phyloP scores from a whole-genome alignment of 2,113 vertebrate species.

The Potamarius usumacintae region DNA sequence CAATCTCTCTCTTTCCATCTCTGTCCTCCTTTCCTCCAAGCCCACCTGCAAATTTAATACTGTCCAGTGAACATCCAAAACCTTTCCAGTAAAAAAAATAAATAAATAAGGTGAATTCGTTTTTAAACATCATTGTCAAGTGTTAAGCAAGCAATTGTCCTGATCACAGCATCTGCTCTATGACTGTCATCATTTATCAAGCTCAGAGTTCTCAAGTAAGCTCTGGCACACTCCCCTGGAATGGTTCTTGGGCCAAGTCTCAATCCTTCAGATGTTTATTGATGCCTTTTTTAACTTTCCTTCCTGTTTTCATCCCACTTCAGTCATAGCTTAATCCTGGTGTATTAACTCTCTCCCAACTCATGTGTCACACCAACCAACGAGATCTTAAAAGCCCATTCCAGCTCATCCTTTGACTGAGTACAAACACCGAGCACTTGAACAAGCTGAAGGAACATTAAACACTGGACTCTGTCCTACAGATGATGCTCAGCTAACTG shows the following conservation, averaged over 20 bases:
- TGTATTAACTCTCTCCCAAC: constrained; percentile 2
- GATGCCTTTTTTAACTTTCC: constrained; percentile 9
- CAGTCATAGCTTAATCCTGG: constrained; percentile 5
- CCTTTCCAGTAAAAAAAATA: neutral
- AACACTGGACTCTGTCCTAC: neutral
- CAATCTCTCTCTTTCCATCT: constrained; percentile 14
- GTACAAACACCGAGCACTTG: no score
- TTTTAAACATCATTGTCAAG: neutral
- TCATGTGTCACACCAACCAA: neutral
- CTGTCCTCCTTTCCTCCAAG: neutral
- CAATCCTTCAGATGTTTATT: constrained; percentile 5
- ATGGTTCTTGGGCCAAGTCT: neutral
- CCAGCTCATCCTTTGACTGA: no score
- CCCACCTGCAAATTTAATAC: constrained; percentile 25
- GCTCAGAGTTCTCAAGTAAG: neutral
- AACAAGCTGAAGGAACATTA: neutral
- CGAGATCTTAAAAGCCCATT: neutral
- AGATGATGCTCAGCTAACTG: constrained; percentile 2
- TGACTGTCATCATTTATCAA: constrained; percentile 16
- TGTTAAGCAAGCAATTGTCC: constrained; percentile 28
- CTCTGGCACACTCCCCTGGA: constrained; percentile 10
- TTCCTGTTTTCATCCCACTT: constrained; percentile 1
- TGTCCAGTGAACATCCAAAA: constrained; percentile 8
- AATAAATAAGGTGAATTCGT: neutral
- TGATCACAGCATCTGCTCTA: constrained; percentile 45